Conservation (phyloP, 2,888 invertebrate genomes). For the Kryphioiulus occultus region DNA sequence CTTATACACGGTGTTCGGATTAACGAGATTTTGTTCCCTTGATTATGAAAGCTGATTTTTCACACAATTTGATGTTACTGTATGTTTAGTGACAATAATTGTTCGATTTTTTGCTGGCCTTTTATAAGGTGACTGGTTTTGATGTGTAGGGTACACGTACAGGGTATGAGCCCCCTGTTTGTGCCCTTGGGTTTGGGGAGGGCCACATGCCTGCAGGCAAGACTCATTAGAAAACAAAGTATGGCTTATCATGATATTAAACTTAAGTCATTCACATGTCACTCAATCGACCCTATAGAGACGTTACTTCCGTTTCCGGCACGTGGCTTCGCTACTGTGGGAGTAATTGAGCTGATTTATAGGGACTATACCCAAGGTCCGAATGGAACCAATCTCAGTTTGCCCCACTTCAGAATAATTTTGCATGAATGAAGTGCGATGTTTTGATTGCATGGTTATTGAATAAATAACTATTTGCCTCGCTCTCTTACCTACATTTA, state of each 20-base stretch:
- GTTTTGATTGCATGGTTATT: background rate
- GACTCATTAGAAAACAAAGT: slow-evolving; percentile 28
- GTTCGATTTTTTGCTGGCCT: background rate
- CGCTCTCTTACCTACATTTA: no score
- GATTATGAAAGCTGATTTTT: background rate
- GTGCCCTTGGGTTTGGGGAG: background rate
- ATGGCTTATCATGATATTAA: slow-evolving; percentile 35
- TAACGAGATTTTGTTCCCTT: background rate
- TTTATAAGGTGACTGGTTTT: slow-evolving; percentile 19
- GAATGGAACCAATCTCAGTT: background rate
- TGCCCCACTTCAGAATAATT: background rate
- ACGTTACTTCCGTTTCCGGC: slow-evolving; percentile 31
- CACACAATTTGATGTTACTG: background rate
- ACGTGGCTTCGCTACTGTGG: background rate
- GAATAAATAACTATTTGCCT: no score
- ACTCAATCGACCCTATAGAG: slow-evolving; percentile 35
- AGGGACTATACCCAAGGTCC: background rate
- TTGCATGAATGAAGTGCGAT: background rate
- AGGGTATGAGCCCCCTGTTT: background rate
- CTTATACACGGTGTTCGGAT: background rate
- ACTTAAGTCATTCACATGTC: slow-evolving; percentile 31
- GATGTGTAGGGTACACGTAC: background rate
- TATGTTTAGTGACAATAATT: background rate
- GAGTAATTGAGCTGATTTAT: background rate
- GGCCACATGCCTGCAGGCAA: background rate